phyloP scores from a whole-genome alignment of 1,140 invertebrate species.

The Reticulitermes speratus region DNA sequence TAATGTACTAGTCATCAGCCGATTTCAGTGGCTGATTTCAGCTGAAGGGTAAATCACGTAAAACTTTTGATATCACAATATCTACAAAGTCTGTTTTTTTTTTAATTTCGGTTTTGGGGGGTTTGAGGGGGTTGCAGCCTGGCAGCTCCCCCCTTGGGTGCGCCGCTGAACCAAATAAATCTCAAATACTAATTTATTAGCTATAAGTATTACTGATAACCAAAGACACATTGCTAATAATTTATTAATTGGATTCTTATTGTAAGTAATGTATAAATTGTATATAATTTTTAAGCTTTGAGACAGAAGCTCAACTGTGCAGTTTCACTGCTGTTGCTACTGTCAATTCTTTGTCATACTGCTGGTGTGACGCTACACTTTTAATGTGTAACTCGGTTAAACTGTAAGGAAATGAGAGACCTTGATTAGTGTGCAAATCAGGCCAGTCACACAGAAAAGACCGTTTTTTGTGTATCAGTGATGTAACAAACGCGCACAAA shows the following conservation, averaged over 20 bases:
- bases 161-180: too few species aligned
- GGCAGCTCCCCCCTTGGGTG: too few species aligned
- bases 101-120: too few species aligned
- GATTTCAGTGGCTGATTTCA: too few species aligned
- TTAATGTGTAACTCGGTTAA: too few species aligned
- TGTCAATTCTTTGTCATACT: not conserved
- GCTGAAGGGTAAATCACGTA: too few species aligned
- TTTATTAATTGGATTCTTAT: not conserved
- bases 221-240: not conserved
- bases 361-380: too few species aligned
- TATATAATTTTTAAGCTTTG: not conserved
- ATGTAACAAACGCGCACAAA: not conserved
- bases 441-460: not conserved
- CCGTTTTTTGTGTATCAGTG: not conserved
- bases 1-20: too few species aligned
- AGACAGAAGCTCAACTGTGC: not conserved
- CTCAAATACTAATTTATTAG: too few species aligned
- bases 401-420: not conserved
- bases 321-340: not conserved
- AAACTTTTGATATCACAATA: too few species aligned
- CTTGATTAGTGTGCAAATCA: not conserved
- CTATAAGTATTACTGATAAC: not conserved
- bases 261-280: not conserved
- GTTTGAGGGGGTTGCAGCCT: too few species aligned
- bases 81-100: too few species aligned